Evolutionary conservation across 2,113 vertebrate species (phyloP).

Genomic region (Odocoileus hemionus): DNA sequence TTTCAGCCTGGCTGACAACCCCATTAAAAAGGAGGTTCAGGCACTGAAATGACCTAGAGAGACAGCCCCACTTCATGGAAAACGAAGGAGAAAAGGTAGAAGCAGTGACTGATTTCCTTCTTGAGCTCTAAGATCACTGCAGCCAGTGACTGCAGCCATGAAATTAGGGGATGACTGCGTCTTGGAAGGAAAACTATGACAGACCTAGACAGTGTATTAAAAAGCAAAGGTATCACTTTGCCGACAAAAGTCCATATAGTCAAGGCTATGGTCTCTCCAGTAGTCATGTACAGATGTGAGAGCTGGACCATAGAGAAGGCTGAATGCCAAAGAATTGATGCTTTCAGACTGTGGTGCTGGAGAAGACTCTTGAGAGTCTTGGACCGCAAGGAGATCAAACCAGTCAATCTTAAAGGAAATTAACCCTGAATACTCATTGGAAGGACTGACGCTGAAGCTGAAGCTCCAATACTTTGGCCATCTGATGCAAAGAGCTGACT

Average conservation of each 20-base stretch:
- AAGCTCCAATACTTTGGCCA: background rate
- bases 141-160: background rate
- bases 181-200: background rate
- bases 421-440: background rate
- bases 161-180: background rate
- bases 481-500: background rate
- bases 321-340: background rate
- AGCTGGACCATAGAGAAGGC: background rate
- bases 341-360: background rate
- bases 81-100: background rate
- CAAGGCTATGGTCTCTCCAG: background rate
- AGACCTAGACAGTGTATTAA: background rate
- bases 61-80: background rate
- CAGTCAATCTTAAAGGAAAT: background rate
- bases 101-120: background rate
- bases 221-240: background rate
- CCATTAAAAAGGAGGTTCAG: background rate
- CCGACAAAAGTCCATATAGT: background rate
- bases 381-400: background rate
- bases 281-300: background rate
- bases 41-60: background rate
- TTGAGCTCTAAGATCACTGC: background rate
- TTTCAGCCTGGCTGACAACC: fast-evolving
- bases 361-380: background rate
- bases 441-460: background rate